A percentile compares a stretch with the other conserved stretches of the same genome.
Conservation (phyloP, 2,113 vertebrate genomes). For the Formicarius rufipectus region DNA sequence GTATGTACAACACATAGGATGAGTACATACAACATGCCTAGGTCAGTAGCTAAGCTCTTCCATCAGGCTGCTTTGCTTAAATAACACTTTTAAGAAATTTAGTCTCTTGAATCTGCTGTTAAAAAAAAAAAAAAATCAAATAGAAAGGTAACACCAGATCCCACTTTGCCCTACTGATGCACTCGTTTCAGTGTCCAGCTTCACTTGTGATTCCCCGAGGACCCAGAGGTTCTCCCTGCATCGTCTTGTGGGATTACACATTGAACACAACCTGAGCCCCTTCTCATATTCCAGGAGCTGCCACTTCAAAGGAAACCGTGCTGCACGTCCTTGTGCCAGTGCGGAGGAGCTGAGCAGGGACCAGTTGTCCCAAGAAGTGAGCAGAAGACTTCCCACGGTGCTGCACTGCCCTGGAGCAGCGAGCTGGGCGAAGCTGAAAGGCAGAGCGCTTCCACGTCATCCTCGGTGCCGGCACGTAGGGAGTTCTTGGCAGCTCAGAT, state of each 20-base stretch:
- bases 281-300: neutral
- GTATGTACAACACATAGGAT: neutral
- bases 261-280: neutral
- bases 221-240: neutral
- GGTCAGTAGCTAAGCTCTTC: neutral
- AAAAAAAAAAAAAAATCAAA: neutral
- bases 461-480: neutral
- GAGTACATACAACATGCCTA: neutral
- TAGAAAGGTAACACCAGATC: neutral
- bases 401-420: neutral
- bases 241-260: neutral
- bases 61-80: neutral
- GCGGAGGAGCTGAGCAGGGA: neutral
- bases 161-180: neutral
- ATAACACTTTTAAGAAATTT: neutral
- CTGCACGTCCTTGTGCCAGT: neutral
- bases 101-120: neutral
- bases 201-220: neutral
- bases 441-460: neutral
- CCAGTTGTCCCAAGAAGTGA: neutral
- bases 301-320: neutral
- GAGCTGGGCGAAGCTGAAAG: neutral
- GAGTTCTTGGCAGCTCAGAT: constrained; percentile 48
- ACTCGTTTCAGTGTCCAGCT: neutral
- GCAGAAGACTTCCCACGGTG: neutral